Evolutionary conservation across 2,888 invertebrate genomes (phyloP).

Genomic region (Sialis lutaria): DNA sequence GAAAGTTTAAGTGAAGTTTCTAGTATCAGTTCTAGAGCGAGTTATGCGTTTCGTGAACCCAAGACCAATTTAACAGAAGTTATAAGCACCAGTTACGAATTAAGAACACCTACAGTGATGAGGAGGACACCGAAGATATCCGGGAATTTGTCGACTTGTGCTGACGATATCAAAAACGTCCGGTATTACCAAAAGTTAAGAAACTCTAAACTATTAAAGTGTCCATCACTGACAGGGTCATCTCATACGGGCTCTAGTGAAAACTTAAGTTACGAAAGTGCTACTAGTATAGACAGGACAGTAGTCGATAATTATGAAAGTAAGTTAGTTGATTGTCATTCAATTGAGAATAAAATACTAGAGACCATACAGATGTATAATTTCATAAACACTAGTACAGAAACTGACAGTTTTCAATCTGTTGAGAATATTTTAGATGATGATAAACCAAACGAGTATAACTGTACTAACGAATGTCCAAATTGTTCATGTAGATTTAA

Average conservation of each 20-base stretch:
- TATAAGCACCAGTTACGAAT: slow-evolving; percentile 22
- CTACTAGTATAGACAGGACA: slow-evolving; percentile 20
- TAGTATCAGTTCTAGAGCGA: slow-evolving; percentile 51
- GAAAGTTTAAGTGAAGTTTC: slow-evolving; percentile 71
- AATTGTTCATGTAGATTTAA: slow-evolving; percentile 18
- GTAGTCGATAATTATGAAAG: neutral
- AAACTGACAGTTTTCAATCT: slow-evolving; percentile 29
- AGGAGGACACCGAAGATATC: slow-evolving; percentile 45
- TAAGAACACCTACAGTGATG: slow-evolving; percentile 38
- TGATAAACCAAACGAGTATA: slow-evolving; percentile 17
- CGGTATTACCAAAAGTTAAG: slow-evolving; percentile 34
- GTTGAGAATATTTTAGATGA: slow-evolving; percentile 33
- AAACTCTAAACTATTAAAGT: slow-evolving; percentile 26
- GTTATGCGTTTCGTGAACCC: slow-evolving; percentile 28
- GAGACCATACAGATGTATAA: neutral
- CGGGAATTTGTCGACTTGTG: slow-evolving; percentile 44
- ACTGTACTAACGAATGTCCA: slow-evolving; percentile 18
- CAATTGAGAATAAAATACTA: neutral
- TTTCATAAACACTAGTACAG: slow-evolving; percentile 11
- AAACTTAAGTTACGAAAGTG: slow-evolving; percentile 33
- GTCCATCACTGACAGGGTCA: slow-evolving; percentile 17
- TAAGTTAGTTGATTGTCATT: too few relatives aligned
- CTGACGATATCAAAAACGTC: slow-evolving; percentile 41
- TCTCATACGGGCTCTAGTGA: slow-evolving; percentile 23
- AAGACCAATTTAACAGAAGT: slow-evolving; percentile 9